These are phyloP conservation scores for Noctua janthina DNA, from an alignment of 2,888 invertebrate species.

Conservation along the genomic window DNA sequence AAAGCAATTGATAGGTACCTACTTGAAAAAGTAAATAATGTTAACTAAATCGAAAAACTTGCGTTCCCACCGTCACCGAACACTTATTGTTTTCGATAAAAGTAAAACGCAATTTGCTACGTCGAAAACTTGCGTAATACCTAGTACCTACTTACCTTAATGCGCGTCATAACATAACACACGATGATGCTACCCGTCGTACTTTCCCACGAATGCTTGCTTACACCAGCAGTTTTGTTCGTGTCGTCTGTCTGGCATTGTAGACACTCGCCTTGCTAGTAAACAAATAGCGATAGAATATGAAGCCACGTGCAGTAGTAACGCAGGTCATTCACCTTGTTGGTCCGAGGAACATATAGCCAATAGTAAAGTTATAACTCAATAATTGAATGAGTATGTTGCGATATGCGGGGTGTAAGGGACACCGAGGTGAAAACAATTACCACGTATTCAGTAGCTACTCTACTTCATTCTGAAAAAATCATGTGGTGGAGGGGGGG, in stretches of 20 bases:
- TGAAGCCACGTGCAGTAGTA: background rate
- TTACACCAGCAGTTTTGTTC: conserved; percentile 25
- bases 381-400: conserved; percentile 27
- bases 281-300: conserved; percentile 38
- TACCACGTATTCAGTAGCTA: too few relatives aligned
- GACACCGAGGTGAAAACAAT: too few relatives aligned
- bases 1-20: too few relatives aligned
- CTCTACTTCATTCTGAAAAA: too few relatives aligned
- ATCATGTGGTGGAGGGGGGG: too few relatives aligned
- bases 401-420: background rate
- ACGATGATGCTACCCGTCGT: background rate
- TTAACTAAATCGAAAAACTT: background rate
- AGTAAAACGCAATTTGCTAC: background rate
- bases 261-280: conserved; percentile 24
- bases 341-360: conserved; percentile 8
- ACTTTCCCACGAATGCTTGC: conserved; percentile 43
- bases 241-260: conserved; percentile 12
- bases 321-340: conserved; percentile 40
- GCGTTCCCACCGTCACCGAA: background rate
- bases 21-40: too few relatives aligned
- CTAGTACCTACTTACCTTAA: too few relatives aligned
- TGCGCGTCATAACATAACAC: conserved; percentile 9
- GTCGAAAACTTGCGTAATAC: conserved; percentile 6
- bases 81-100: background rate
- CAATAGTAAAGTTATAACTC: conserved; percentile 28